Base-by-base conservation (phyloP, 2,888 invertebrate genomes). In the Catocala fraxini region DNA sequence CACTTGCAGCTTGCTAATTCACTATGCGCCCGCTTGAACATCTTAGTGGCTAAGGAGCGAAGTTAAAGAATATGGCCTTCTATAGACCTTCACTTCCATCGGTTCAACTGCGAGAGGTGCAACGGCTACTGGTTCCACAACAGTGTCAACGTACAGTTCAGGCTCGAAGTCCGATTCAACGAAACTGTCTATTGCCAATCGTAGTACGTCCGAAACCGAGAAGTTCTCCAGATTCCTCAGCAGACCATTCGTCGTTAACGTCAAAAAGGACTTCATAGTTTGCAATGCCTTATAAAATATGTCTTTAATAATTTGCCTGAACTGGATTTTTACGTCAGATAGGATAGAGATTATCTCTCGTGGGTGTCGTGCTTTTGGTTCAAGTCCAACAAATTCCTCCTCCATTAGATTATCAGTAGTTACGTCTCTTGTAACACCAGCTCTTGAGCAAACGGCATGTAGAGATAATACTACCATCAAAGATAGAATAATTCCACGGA, bases 131-230 rank as follows among this genome's bases (percentile, higher is more conserved):
- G 70, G 49, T 10, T 52, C 51, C 13, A 51, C 59, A 9, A 67
- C 48, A 46, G 60, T 47, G 4, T 67, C 66, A 6, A 62, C 72
- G 11, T 71, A 73, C 6, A 67, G 48, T 1, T 79, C 70, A 9
- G 74, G 54, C 11, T 76, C 79, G 13, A 73, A 59, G 2, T 78
- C 77, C 9, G 70, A 56, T 47, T 84, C 83, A 25, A 75, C 70
- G 1, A 89, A 67, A 25, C 84, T 83, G 52, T 89, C 84, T 45
- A 89, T 80, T 2, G 83, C 49, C 1, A 75, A 65, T 35, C 82
- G 77, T 2, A 89, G 75, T 5, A 89, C 64, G 60, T 89, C 87
- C 1, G 87, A 80, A 5, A 91, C 48, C 0, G 87, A 84, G 49
- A 84, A 85, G 7, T 71, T 71, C 51, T 81, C 82, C 4, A 90